Evolutionary conservation across 1,140 invertebrate species (phyloP).

Genomic region (Drosophila asahinai): DNA sequence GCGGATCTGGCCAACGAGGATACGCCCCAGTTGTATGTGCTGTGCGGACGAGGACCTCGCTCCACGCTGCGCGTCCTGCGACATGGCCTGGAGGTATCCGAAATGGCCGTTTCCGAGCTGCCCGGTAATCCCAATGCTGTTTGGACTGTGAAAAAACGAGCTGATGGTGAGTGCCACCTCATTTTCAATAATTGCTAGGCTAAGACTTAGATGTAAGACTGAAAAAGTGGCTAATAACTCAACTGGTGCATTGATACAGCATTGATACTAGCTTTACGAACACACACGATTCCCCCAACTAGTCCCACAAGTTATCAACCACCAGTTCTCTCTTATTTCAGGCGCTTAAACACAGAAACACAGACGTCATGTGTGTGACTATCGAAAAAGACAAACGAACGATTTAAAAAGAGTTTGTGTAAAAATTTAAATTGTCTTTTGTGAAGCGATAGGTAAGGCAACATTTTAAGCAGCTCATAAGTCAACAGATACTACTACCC

Average conservation of each 20-base stretch:
- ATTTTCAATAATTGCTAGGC: neutral
- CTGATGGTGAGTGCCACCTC: conserved; percentile 88
- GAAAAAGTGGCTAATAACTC: conserved; percentile 58
- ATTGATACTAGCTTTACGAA: conserved; percentile 38
- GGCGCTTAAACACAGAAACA: conserved; percentile 84
- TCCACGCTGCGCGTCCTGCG: conserved; percentile 96
- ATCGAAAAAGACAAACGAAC: conserved; percentile 69
- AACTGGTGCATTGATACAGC: conserved; percentile 82
- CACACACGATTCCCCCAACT: conserved; percentile 57
- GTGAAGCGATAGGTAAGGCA: conserved; percentile 84
- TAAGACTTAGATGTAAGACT: conserved; percentile 53
- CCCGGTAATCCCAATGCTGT: conserved; percentile 99
- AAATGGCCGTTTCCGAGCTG: conserved; percentile 99
- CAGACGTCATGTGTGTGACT: conserved; percentile 74
- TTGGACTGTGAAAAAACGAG: conserved; percentile 98
- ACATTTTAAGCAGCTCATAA: conserved; percentile 75
- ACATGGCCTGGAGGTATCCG: conserved; percentile 98
- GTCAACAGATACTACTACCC: conserved; percentile 73
- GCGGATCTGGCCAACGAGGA: conserved; percentile 98
- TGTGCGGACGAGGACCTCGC: conserved; percentile 97
- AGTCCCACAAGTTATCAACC: conserved; percentile 87
- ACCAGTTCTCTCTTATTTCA: conserved; percentile 89
- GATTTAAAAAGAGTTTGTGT: conserved; percentile 54
- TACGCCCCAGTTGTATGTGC: conserved; percentile 98
- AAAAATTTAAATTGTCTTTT: conserved; percentile 72